Evolutionary conservation across 2,797 vertebrate species (phyloP).

Genomic region (Falco biarmicus): DNA sequence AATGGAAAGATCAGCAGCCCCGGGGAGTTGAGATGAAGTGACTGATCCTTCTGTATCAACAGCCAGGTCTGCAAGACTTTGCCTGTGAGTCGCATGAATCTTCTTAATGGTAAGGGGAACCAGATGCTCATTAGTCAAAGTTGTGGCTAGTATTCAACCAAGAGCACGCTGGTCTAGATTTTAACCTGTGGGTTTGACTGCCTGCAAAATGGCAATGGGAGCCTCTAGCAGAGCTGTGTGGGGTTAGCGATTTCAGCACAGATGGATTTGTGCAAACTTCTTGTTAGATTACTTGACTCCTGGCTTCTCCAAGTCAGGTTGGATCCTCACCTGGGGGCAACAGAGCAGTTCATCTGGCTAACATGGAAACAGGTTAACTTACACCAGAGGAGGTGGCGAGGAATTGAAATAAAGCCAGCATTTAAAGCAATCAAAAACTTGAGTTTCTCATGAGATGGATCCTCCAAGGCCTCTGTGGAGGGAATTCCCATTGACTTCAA

Average conservation of each 20-base stretch:
- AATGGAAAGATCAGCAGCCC: not conserved
- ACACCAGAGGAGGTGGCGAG: slow-evolving; percentile 12
- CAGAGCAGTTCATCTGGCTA: not conserved
- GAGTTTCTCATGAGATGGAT: slow-evolving; percentile 19
- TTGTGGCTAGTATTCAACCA: not conserved
- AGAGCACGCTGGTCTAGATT: not conserved
- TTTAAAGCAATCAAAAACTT: slow-evolving; percentile 33
- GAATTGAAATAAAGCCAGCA: slow-evolving; percentile 12
- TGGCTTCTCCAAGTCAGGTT: not conserved
- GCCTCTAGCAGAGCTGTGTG: not conserved
- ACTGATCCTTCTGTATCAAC: not conserved
- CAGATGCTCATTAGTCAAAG: slow-evolving; percentile 53
- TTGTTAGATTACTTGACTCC: not conserved
- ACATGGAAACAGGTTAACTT: not conserved
- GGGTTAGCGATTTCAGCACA: not conserved
- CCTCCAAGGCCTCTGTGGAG: slow-evolving; percentile 21
- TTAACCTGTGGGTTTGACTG: not conserved
- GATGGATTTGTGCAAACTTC: not conserved
- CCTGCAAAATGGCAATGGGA: not conserved
- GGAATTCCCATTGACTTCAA: slow-evolving; percentile 50
- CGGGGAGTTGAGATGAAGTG: not conserved
- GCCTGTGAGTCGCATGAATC: not conserved
- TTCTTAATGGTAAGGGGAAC: slow-evolving; percentile 26
- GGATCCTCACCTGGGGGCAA: not conserved
- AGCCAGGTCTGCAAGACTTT: not conserved